phyloP scores from a whole-genome alignment of 2,113 vertebrate species.

The Burhinus bistriatus region DNA sequence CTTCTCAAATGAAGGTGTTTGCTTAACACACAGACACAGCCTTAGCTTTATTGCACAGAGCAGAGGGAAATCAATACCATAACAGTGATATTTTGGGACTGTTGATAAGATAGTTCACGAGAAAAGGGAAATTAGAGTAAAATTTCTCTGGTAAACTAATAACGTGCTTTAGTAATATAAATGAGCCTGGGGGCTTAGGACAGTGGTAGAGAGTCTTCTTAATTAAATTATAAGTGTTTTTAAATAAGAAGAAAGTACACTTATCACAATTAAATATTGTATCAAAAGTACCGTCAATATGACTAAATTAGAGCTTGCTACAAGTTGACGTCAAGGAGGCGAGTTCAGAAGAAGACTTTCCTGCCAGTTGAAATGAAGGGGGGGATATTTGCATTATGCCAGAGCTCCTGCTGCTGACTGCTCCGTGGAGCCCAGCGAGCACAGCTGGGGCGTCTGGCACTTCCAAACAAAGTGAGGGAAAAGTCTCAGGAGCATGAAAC shows the following conservation, averaged over 20 bases:
- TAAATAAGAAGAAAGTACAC: not conserved
- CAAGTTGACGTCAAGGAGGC: not conserved
- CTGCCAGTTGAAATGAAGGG: not conserved
- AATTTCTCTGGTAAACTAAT: not conserved
- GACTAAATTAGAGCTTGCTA: not conserved
- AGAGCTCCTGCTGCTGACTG: not conserved
- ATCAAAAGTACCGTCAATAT: not conserved
- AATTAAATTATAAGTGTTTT: not conserved
- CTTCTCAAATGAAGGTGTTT: not conserved
- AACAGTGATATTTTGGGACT: not conserved
- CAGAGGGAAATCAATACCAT: not conserved
- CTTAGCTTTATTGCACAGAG: not conserved
- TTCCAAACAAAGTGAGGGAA: not conserved
- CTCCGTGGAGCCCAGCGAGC: accelerated
- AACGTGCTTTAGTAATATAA: not conserved
- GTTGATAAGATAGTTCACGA: not conserved
- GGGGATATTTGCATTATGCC: accelerated
- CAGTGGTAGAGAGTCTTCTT: not conserved
- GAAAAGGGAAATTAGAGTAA: not conserved
- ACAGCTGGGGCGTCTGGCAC: not conserved
- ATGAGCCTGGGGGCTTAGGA: not conserved
- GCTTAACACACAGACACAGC: not conserved
- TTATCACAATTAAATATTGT: not conserved
- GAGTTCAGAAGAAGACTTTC: not conserved
- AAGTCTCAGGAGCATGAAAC: not conserved